These are phyloP conservation scores for Lagenorhynchus albirostris DNA, from an alignment of 2,113 vertebrate genomes.

Conservation along the genomic window DNA sequence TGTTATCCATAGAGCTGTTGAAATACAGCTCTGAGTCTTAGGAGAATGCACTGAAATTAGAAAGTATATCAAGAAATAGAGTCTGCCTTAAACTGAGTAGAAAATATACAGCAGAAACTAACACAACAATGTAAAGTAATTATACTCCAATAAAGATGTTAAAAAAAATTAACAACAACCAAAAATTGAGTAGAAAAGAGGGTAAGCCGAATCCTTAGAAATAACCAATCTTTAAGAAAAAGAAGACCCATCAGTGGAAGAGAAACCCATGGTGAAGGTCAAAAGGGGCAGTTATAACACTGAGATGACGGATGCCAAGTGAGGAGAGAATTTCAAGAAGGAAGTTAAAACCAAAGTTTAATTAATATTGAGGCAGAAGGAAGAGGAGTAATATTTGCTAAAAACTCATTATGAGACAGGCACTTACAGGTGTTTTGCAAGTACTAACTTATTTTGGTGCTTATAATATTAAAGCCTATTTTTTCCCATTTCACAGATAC, in stretches of 20 bases:
- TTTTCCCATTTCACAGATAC: neutral
- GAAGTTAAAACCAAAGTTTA: neutral
- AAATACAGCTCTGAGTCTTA: neutral
- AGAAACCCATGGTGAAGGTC: neutral
- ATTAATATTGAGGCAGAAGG: neutral
- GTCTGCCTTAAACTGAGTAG: neutral
- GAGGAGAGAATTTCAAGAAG: neutral
- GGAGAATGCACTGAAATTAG: neutral
- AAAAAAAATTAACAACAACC: too few species aligned
- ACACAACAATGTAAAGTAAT: too few species aligned
- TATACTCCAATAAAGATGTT: too few species aligned
- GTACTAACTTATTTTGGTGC: neutral
- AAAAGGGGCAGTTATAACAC: neutral
- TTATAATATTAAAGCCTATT: neutral
- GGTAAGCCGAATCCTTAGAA: neutral
- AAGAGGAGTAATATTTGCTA: neutral
- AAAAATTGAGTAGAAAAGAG: neutral
- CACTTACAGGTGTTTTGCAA: neutral
- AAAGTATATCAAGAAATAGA: neutral
- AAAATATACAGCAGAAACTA: too few species aligned
- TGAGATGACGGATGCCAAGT: neutral
- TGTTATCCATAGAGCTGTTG: neutral
- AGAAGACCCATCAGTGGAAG: neutral
- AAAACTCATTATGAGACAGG: neutral
- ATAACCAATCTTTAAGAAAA: neutral